phyloP scores from a whole-genome alignment of 2,797 vertebrate genomes.

The Rhabdophis nuchalis region DNA sequence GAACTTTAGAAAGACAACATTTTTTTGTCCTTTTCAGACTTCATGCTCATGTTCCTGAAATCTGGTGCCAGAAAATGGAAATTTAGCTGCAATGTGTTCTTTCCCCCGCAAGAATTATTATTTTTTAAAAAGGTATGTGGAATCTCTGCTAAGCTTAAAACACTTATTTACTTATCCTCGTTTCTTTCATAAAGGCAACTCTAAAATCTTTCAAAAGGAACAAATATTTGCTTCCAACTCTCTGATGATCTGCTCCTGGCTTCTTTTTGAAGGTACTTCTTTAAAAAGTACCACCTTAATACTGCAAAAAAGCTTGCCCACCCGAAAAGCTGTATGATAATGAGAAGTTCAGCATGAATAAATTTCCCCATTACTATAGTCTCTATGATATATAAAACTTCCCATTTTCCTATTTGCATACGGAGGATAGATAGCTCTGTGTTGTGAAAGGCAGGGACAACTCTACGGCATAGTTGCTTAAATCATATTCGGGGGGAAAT shows the following conservation, averaged over 20 bases:
- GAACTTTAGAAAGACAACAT: background rate
- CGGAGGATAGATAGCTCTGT: background rate
- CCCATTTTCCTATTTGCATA: background rate
- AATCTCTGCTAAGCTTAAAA: background rate
- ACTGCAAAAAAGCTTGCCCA: background rate
- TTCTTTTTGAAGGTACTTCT: background rate
- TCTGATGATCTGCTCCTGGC: background rate
- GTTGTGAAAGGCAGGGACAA: background rate
- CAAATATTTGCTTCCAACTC: background rate
- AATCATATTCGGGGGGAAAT: background rate
- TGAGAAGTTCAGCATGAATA: background rate
- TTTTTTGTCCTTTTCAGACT: background rate
- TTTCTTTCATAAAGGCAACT: background rate
- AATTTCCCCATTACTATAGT: background rate
- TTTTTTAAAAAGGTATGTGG: background rate
- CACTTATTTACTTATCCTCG: background rate
- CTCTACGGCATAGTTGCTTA: background rate
- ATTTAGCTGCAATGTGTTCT: background rate
- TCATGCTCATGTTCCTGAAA: background rate
- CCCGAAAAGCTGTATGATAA: background rate
- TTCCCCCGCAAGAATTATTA: background rate
- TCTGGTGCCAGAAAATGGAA: background rate
- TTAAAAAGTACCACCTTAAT: background rate
- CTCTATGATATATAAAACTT: background rate
- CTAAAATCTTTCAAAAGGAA: background rate